Evolutionary conservation across 2,888 invertebrate genomes (phyloP), one percentile per base, ranked within the genome.

Genomic region (Xestia c-nigrum): DNA sequence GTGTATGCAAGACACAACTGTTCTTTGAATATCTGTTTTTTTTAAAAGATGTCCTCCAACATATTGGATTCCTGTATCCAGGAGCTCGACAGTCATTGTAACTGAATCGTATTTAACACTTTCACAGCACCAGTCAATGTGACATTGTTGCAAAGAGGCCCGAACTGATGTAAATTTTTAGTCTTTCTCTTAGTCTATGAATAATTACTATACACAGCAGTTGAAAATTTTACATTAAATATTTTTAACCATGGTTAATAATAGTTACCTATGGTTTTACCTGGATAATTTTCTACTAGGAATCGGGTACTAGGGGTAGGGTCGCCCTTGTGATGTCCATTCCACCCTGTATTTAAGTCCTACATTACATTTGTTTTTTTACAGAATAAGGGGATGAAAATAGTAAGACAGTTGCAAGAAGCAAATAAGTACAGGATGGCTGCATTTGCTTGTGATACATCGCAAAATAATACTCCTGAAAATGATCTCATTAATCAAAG

Each of bases 361-460:
- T 24, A 70, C 68, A 3, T 72, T n/a, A 19, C 61, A 1, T 59
- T 69, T 79, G 74, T 86, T 81, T 74, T 85, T 95, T 95, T 76
- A n/a, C 94, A 97, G 96, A 96, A 96, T 89, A 96, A 95, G 86
- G 95, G 95, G 59, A 91, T 95, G 92, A 96, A 96, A 90, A 96
- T 97, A 85, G 95, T 96, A 46, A 92, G 96, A 73, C 96, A 96
- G 82, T 88, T 97, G 80, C 96, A 96, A 90, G 96, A 97, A 92
- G 96, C 96, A 69, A 96, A 96, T 88, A 96, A 94, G 91, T 97
- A 95, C 84, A 94, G 96, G 83, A 97, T 97, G 97, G 97, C 97
- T 76, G 97, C 97, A 83, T 97, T 97, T 93, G 96, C 97, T 66
- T 96, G 96, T 92, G 96, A 97, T 83, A 86, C 95, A 52, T 88